Base-by-base conservation (phyloP, 2,888 invertebrate species). In the Aporophyla nigra region DNA sequence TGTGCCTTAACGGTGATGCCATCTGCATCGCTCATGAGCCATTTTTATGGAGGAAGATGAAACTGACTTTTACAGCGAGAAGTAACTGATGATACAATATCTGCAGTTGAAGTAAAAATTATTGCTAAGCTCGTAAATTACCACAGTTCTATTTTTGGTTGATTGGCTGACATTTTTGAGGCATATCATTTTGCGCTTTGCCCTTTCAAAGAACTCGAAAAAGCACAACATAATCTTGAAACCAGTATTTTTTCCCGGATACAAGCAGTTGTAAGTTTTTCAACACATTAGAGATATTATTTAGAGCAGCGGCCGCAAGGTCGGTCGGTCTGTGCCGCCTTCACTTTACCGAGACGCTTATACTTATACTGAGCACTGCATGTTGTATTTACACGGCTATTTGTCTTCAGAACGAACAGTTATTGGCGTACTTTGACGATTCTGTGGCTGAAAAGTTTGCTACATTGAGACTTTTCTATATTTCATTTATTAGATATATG, bases 201-300 rank as follows among this genome's bases (percentile, higher is more conserved):
- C 33, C 33, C 62, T 80, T 73, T 56, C 16, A 46, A 62, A 75
- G 43, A 24, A 63, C 16, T 14, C n/a, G 7, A 61, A 82, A 81
- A 70, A 70, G 10, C 53, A 24, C 43, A 82, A 76, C 3, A 49
- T 27, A 24, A 24, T 46, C 51, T 27, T 9, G 53, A 66, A 80
- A 77, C 73, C 14, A 49, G 74, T 65, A 74, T 86, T 85, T 79
- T 83, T 84, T 84, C 84, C 86, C 85, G 85, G 86, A 85, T 84
- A 73, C 61, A 16, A 27, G 43, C 43, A 66, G 54, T 66, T 58
- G 67, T 53, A 65, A 69, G 82, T 85, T 84, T 86, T 86, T 86
- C 74, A 74, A 83, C 83, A 83, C 73, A 80, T 83, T 75, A 74
- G 75, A 78, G 71, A 78, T 78, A 86, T 76, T 74, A 84, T 83